Conservation (phyloP, 2,888 invertebrate genomes). For the Stegophylla sp. region DNA sequence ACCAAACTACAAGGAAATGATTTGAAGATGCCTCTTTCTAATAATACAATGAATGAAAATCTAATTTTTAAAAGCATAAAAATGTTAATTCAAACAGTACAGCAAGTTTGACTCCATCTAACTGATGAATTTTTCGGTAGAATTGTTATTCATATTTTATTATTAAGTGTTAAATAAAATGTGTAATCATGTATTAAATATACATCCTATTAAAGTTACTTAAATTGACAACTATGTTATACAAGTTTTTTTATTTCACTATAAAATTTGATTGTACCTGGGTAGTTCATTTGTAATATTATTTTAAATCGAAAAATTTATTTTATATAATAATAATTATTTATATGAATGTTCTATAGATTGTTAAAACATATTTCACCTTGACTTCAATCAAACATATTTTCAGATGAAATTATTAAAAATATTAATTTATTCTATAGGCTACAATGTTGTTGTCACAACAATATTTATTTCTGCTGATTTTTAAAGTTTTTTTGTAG, state of each 20-base stretch:
- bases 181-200: not conserved
- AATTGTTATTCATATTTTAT: constrained; percentile 34
- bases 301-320: not conserved
- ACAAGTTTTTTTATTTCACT: not conserved
- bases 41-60: constrained; percentile 38
- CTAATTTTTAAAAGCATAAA: constrained; percentile 47
- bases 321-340: not conserved
- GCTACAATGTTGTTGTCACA: not conserved
- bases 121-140: constrained; percentile 19
- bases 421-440: too few species aligned
- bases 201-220: constrained; percentile 25
- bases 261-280: too few species aligned
- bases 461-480: not conserved
- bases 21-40: not conserved
- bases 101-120: constrained; percentile 10
- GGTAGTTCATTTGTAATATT: not conserved
- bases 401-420: not conserved
- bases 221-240: not conserved
- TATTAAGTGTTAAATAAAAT: not conserved
- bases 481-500: constrained; percentile 7
- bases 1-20: not conserved
- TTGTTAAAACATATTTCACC: too few species aligned
- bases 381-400: not conserved
- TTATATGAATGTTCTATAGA: too few species aligned
- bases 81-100: constrained; percentile 42